A percentile compares a stretch with the other conserved stretches of the same genome.
These are phyloP conservation scores for Semaprochilodus insignis DNA, from an alignment of 2,797 vertebrate species.

Conservation along the genomic window DNA sequence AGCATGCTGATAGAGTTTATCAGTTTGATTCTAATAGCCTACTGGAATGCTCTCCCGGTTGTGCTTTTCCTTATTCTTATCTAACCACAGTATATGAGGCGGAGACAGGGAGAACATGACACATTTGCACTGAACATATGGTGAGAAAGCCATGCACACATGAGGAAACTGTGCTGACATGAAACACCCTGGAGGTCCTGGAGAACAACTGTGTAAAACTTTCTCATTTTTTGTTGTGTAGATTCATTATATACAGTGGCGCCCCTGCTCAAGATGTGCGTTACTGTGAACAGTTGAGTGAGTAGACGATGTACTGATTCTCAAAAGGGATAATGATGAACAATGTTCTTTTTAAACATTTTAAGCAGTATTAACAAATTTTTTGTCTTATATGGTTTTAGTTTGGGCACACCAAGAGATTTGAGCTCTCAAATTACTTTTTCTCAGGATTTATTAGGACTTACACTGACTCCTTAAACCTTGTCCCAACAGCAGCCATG, in stretches of 20 bases:
- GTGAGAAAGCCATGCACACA: background rate
- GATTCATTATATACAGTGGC: slow-evolving; percentile 23
- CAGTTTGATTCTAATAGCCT: background rate
- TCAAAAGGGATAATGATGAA: no score
- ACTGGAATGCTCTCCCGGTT: background rate
- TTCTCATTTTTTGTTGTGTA: slow-evolving; percentile 23
- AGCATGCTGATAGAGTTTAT: background rate
- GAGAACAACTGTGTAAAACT: slow-evolving; percentile 9
- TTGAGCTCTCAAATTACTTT: no score
- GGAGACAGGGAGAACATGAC: background rate
- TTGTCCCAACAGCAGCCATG: no score
- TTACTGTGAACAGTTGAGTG: no score
- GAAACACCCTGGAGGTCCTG: slow-evolving; percentile 5
- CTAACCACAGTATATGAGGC: background rate
- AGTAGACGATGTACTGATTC: no score
- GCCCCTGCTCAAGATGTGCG: no score
- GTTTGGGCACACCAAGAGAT: no score
- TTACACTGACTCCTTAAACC: no score
- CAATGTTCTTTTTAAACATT: no score
- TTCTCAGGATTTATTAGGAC: no score
- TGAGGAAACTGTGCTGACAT: slow-evolving; percentile 16
- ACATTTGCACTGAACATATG: slow-evolving; percentile 14
- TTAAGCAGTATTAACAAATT: no score
- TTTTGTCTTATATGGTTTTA: no score
- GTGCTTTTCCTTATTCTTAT: slow-evolving; percentile 10